A percentile compares a stretch with the other conserved stretches of the same genome.
phyloP scores from a whole-genome alignment of 2,797 vertebrate genomes.

The Halcyon leucocephala region DNA sequence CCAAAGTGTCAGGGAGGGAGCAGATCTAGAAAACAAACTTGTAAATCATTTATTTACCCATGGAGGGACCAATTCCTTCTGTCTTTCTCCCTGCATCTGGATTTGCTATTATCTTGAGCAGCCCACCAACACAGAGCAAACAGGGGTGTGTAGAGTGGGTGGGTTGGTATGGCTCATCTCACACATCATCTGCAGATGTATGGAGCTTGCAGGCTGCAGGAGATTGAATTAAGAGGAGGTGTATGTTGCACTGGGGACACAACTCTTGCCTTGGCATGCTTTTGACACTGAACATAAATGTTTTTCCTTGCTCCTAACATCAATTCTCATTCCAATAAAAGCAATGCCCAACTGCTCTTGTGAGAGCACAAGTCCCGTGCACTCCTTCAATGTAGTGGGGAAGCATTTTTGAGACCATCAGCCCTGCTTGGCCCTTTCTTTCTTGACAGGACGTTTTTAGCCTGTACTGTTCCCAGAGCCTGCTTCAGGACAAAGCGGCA shows the following conservation, averaged over 20 bases:
- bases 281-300: not conserved
- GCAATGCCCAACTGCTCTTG: not conserved
- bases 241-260: not conserved
- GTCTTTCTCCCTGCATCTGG: not conserved
- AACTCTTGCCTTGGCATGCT: not conserved
- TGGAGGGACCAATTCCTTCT: not conserved
- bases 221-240: conserved; percentile 59
- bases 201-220: conserved; percentile 19
- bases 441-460: not conserved
- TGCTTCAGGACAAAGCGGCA: not conserved
- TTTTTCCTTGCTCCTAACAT: not conserved
- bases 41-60: not conserved
- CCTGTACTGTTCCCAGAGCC: not conserved
- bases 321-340: not conserved
- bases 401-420: not conserved
- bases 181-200: not conserved
- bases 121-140: not conserved
- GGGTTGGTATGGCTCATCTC: not conserved
- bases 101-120: not conserved
- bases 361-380: not conserved
- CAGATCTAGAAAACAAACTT: not conserved
- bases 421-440: not conserved
- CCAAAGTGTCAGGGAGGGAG: not conserved
- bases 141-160: not conserved
- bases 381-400: not conserved